Evolutionary conservation across 2,113 vertebrate species (phyloP).

Genomic region (Craseonycteris thonglongyai): DNA sequence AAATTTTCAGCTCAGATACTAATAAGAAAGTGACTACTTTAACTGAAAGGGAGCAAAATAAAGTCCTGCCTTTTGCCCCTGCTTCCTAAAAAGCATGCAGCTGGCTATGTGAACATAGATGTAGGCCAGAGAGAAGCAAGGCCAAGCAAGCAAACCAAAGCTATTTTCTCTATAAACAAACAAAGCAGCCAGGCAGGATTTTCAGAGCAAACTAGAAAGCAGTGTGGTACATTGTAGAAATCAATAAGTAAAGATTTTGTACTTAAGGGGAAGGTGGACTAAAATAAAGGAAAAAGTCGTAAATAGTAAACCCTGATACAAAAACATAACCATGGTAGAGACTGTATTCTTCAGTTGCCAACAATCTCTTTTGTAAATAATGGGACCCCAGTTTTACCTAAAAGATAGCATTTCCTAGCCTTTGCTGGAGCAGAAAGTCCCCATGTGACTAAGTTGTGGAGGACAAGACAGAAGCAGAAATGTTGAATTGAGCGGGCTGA

Average conservation of each 20-base stretch:
- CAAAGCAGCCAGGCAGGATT: not conserved
- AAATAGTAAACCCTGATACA: not conserved
- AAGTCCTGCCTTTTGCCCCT: not conserved
- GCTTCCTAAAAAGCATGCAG: not conserved
- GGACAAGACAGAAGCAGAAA: not conserved
- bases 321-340: not conserved
- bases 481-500: not conserved
- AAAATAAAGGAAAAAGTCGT: not conserved
- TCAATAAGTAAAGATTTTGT: not conserved
- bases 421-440: not conserved
- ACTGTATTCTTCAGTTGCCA: not conserved
- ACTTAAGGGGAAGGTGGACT: not conserved
- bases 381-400: not conserved
- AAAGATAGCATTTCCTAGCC: not conserved
- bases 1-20: not conserved
- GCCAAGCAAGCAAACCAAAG: not conserved
- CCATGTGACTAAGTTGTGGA: not conserved
- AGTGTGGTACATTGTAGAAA: not conserved
- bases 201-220: not conserved
- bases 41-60: not conserved
- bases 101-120: not conserved
- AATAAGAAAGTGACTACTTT: not conserved
- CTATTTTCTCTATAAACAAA: not conserved
- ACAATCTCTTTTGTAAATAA: not conserved
- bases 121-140: not conserved